Evolutionary conservation across 2,797 vertebrate genomes (phyloP).

Genomic region (Poecilia gillii): DNA sequence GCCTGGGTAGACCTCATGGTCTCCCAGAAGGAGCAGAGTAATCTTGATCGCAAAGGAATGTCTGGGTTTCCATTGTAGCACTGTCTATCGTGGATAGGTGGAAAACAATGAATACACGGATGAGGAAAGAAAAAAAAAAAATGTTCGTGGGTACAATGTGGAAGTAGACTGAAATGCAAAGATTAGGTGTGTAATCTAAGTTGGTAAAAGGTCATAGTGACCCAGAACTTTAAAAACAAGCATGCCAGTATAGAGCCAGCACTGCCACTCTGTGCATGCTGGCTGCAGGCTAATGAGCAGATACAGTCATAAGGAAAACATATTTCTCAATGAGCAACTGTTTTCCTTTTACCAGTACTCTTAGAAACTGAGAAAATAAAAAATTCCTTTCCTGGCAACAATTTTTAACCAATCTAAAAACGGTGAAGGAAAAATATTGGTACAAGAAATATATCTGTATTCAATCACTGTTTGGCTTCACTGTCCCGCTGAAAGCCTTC

Average conservation of each 20-base stretch:
- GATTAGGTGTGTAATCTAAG: background rate
- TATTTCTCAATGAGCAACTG: background rate
- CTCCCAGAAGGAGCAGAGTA: background rate
- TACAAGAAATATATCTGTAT: background rate
- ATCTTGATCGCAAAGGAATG: background rate
- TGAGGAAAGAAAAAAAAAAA: background rate
- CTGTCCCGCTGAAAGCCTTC: background rate
- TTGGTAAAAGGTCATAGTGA: background rate
- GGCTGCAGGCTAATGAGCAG: background rate
- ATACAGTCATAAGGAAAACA: conserved; percentile 2
- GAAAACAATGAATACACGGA: background rate
- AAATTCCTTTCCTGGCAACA: background rate
- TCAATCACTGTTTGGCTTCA: background rate
- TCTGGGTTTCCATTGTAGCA: background rate
- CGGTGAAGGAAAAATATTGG: background rate
- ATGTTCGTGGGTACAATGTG: background rate
- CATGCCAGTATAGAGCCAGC: background rate
- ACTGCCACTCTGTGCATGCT: background rate
- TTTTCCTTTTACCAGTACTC: background rate
- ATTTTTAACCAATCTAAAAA: conserved; percentile 1
- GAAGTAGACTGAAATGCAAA: background rate
- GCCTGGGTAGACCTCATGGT: background rate
- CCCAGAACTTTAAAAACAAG: background rate
- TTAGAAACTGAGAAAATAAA: background rate
- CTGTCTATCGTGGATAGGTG: background rate